phyloP scores from a whole-genome alignment of 2,113 vertebrate genomes.

The Pelvicachromis taeniatus region DNA sequence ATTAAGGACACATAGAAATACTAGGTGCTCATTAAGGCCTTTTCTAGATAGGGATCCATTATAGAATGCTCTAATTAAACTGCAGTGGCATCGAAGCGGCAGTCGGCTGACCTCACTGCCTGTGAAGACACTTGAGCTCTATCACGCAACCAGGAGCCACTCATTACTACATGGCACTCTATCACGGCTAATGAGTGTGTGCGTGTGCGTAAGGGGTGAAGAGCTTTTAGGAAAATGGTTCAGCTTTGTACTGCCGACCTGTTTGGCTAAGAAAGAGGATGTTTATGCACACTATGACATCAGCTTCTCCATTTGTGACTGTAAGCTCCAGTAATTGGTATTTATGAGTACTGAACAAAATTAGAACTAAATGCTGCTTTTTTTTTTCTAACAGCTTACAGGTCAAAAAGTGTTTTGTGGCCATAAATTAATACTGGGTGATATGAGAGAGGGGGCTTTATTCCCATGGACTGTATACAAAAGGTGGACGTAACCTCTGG shows the following conservation, averaged over 20 bases:
- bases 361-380: neutral
- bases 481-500: neutral
- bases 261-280: neutral
- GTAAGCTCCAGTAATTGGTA: neutral
- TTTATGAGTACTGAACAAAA: neutral
- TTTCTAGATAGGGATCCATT: conserved; percentile 33
- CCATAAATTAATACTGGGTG: neutral
- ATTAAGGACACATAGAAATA: conserved; percentile 48
- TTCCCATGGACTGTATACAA: neutral
- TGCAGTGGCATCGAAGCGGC: conserved; percentile 11
- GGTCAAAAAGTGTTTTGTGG: neutral
- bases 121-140: conserved; percentile 30
- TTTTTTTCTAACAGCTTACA: neutral
- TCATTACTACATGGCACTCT: conserved; percentile 23
- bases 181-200: conserved; percentile 18
- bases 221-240: neutral
- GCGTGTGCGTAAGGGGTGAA: neutral
- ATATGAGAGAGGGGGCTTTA: neutral
- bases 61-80: conserved; percentile 52
- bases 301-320: neutral
- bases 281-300: neutral
- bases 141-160: conserved; percentile 29
- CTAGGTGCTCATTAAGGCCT: conserved; percentile 44
- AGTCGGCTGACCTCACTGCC: conserved; percentile 33
- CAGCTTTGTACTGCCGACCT: neutral